Conservation (phyloP, 2,797 vertebrate species). For the Periparus ater region DNA sequence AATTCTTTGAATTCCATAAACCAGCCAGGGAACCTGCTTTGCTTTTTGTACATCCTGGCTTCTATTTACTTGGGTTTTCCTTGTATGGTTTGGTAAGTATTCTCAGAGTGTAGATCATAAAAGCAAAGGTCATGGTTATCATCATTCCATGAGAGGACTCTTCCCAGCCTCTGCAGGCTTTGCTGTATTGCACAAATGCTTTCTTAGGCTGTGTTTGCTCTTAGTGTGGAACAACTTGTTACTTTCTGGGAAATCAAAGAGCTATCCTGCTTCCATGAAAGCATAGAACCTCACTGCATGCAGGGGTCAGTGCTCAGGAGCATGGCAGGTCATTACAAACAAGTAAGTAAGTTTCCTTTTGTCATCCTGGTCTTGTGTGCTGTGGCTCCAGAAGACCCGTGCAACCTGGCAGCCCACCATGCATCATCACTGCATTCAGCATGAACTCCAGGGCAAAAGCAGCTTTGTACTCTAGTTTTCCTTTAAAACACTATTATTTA, state of each 20-base stretch:
- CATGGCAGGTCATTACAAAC: fast-evolving
- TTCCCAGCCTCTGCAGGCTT: not conserved
- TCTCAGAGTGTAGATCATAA: not conserved
- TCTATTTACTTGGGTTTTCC: not conserved
- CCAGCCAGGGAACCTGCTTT: not conserved
- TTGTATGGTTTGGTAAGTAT: not conserved
- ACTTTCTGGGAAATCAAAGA: not conserved
- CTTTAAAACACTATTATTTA: not conserved
- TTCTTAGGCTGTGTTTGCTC: not conserved
- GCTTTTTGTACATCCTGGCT: not conserved
- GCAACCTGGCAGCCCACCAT: not conserved
- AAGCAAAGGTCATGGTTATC: not conserved
- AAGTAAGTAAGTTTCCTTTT: not conserved
- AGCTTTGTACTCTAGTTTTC: not conserved
- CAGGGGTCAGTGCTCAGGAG: not conserved
- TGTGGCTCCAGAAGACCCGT: not conserved
- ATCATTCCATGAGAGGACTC: not conserved
- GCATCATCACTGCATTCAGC: not conserved
- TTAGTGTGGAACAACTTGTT: not conserved
- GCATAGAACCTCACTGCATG: fast-evolving
- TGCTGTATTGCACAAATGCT: not conserved
- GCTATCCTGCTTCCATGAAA: not conserved
- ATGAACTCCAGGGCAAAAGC: not conserved
- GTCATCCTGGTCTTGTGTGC: not conserved
- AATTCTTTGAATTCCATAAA: not conserved